Conservation (phyloP, 1,140 invertebrate species). For the Coenobita brevimanus region DNA sequence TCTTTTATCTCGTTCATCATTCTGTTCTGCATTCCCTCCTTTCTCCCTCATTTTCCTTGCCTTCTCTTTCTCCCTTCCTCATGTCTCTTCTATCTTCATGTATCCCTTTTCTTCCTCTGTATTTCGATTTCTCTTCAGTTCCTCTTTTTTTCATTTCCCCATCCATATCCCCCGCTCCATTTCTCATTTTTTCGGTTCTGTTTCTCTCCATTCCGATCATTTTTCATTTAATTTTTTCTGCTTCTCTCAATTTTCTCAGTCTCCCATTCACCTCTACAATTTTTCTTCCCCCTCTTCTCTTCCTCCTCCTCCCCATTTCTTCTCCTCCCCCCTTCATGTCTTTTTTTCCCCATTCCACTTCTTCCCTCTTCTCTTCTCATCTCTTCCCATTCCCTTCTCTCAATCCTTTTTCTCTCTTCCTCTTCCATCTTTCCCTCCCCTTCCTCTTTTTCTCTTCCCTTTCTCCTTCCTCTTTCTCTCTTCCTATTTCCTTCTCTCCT, state of each 20-base stretch:
- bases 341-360: not conserved
- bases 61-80: not conserved
- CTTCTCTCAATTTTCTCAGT: not conserved
- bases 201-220: conserved; percentile 9
- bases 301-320: not conserved
- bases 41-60: not conserved
- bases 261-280: not conserved
- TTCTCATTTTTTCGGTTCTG: too few relatives aligned
- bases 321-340: not conserved
- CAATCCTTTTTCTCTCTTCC: not conserved
- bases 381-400: not conserved
- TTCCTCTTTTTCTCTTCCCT: not conserved
- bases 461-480: not conserved
- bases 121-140: too few relatives aligned
- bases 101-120: not conserved
- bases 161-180: too few relatives aligned
- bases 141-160: too few relatives aligned
- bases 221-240: not conserved
- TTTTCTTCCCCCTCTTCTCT: not conserved
- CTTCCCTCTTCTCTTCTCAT: not conserved
- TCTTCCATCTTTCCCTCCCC: not conserved
- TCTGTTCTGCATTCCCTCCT: not conserved
- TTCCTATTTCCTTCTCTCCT: not conserved
- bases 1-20: not conserved
- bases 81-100: not conserved